A percentile compares a stretch with the other conserved stretches of the same genome.
phyloP scores from a whole-genome alignment of 2,888 invertebrate species.

The Caenorhabditis uteleia region DNA sequence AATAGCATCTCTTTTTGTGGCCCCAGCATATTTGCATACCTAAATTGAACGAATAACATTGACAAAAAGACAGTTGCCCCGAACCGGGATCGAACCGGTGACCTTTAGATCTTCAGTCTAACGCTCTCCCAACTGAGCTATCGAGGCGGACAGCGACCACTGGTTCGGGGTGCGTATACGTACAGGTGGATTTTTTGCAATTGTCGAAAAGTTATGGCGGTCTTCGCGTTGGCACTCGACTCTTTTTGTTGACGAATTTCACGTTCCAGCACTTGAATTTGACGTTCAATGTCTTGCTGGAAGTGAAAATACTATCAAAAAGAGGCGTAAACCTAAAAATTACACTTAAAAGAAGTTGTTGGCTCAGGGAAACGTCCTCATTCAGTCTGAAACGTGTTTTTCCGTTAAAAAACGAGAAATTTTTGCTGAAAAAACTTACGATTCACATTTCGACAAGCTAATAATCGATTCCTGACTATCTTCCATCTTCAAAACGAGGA shows the following conservation, averaged over 20 bases:
- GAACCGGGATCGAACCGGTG: constrained; percentile 69
- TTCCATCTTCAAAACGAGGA: constrained; percentile 12
- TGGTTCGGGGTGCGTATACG: constrained; percentile 2
- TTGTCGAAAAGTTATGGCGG: constrained; percentile 53
- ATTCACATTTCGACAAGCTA: constrained; percentile 18
- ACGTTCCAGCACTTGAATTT: constrained; percentile 45
- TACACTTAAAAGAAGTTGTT: constrained; percentile 14
- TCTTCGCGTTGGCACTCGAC: constrained; percentile 52
- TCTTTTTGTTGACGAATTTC: constrained; percentile 53
- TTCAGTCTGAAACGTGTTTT: constrained; percentile 6
- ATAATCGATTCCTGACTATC: constrained; percentile 33
- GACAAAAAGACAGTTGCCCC: constrained; percentile 51
- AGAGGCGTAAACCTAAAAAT: constrained; percentile 3
- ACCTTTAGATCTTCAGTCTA: constrained; percentile 70
- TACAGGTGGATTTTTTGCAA: constrained; percentile 49
- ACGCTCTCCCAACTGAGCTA: constrained; percentile 70
- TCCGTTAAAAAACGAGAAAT: background rate
- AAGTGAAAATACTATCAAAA: background rate
- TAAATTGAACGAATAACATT: constrained; percentile 14
- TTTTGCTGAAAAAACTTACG: constrained; percentile 8
- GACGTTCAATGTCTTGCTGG: constrained; percentile 40
- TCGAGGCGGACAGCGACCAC: constrained; percentile 29
- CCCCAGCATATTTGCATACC: constrained; percentile 44
- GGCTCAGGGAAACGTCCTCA: constrained; percentile 14
- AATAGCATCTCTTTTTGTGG: constrained; percentile 49